Evolutionary conservation across 2,797 vertebrate genomes (phyloP), one percentile per base, ranked within the genome.

Genomic region (Fundulus diaphanus): DNA sequence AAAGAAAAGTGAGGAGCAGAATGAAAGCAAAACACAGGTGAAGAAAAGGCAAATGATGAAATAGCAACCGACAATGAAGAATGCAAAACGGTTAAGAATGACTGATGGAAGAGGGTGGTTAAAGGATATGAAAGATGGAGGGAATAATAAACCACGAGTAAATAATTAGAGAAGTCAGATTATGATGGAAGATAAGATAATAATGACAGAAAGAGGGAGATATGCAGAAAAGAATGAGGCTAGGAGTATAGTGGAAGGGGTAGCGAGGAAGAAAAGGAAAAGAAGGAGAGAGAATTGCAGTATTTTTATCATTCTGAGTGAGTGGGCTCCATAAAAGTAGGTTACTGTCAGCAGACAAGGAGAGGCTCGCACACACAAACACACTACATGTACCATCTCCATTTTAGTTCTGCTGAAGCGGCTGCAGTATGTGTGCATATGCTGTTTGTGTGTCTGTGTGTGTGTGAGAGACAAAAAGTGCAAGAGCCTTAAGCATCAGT

Each of bases 261-360:
- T 59, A 72, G 11, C 11, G 77, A 80, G 44, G 35, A 66, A 33
- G 31, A 78, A 65, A 59, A 66, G 52, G 71, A 65, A 46, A 61
- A 67, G 46, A 16, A n/a, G 51, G 52, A 78, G 63, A 72, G 72
- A 82, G 79, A 85, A 81, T 61, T 88, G 87, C 86, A 88, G 89
- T 85, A 88, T 92, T 88, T 91, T 91, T 86, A 89, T 86, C 85
- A 88, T 89, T 90, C 82, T 82, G 86, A 86, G 84, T 86, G 88
- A 92, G 85, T 84, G 80, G 85, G 86, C 80, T 89, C 82, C 70
- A 89, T 89, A 86, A 91, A 94, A 92, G 91, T 92, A 93, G 90
- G 91, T 93, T 92, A 91, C 77, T 85, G 85, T 91, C 86, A 90
- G 87, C 83, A 88, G 83, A 90, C 87, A 68, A 79, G 74, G 73